Percentiles rank a stretch among this genome's conserved stretches.
These are phyloP conservation scores for Dendrolimus pini DNA, from an alignment of 2,888 invertebrate species.

Conservation along the genomic window DNA sequence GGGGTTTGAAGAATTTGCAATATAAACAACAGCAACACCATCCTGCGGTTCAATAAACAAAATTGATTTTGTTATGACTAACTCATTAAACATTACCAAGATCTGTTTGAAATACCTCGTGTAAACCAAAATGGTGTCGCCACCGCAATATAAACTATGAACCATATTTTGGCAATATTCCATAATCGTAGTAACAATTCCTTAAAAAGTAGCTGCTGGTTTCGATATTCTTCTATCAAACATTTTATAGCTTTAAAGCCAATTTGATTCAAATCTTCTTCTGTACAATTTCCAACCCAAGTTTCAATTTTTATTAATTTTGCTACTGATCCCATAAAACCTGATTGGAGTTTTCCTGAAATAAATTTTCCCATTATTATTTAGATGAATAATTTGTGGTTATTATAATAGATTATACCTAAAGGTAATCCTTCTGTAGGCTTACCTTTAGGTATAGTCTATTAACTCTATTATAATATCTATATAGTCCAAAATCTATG, in stretches of 20 bases:
- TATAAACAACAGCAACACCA: conserved; percentile 79
- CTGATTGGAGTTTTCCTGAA: neutral
- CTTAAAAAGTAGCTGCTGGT: neutral
- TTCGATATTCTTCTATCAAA: conserved; percentile 20
- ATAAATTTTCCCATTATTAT: neutral
- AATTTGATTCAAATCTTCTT: conserved; percentile 48
- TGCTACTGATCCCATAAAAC: neutral
- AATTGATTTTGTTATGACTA: conserved; percentile 5
- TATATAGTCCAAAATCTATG: too few species aligned
- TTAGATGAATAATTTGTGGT: too few species aligned
- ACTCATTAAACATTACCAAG: too few species aligned
- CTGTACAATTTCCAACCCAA: conserved; percentile 14
- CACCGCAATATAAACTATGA: conserved; percentile 36
- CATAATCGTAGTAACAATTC: conserved; percentile 21
- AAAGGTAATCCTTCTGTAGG: too few species aligned
- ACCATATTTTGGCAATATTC: conserved; percentile 40
- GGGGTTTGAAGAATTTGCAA: conserved; percentile 77
- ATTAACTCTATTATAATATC: too few species aligned
- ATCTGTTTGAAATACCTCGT: conserved; percentile 31
- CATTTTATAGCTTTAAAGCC: conserved; percentile 34
- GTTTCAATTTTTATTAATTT: neutral
- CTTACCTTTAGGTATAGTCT: too few species aligned
- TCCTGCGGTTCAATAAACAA: conserved; percentile 42
- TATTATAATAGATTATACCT: too few species aligned
- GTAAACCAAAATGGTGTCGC: conserved; percentile 58